Base-by-base conservation (phyloP, 1,140 invertebrate genomes). In the Diabrotica undecimpunctata region DNA sequence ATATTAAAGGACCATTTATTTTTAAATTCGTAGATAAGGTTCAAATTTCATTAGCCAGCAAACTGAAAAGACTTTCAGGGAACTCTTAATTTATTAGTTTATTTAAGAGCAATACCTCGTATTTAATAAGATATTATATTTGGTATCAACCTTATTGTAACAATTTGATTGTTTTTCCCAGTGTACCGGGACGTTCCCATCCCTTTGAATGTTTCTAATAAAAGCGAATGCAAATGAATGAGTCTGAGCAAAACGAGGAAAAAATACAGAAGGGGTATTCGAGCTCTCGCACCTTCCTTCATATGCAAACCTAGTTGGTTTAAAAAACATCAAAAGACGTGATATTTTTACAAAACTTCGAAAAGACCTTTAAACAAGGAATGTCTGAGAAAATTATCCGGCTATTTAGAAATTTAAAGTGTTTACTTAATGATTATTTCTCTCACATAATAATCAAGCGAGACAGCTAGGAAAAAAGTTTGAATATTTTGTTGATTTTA, bases 201-300 rank as follows among this genome's bases (percentile, higher is more conserved):
- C n/a, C 5, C n/a, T 46, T n/a, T 46, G 35, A 36, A 36, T 64
- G 61, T 54, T 38, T 60, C 69, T 67, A 69, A 71, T 71, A 71
- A 71, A 67, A 62, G 61, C 65, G 62, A 64, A 69, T 71, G 71
- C 69, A 70, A 68, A 70, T 70, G 68, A 70, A 68, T 61, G 68
- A 67, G 64, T 46, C 66, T 25, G 54, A 65, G 64, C 59, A 61
- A 54, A 70, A 64, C 61, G 54, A 52, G 66, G 53, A 62, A 70
- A 70, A 70, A 72, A 70, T 63, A 56, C 64, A 53, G 55, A 70
- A 61, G 66, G 66, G 65, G 59, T 66, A 64, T 71, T 61, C 65
- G 61, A 60, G 57, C 66, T 64, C 60, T 51, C 14, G 41, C 46
- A 61, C 60, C 60, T 61, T 46, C 41, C 41, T 46, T 51, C 60